These are phyloP conservation scores for Brachypterus glaber DNA, from an alignment of 2,888 invertebrate species.

Conservation along the genomic window DNA sequence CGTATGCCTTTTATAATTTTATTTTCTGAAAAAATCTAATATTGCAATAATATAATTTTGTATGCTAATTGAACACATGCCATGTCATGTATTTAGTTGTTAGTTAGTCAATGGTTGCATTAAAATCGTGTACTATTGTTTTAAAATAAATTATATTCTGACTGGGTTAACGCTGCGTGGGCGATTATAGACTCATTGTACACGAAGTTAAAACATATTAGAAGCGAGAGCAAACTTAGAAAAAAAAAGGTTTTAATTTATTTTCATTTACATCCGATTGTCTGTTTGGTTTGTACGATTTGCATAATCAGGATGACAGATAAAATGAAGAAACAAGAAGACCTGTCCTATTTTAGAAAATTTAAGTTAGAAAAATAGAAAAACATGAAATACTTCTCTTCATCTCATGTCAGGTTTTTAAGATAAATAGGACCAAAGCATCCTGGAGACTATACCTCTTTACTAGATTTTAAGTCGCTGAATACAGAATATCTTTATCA, in stretches of 20 bases:
- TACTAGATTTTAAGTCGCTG: no score
- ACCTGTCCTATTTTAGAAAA: no score
- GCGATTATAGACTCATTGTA: constrained; percentile 38
- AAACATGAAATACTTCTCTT: no score
- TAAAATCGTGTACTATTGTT: constrained; percentile 41
- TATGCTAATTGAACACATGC: constrained; percentile 41
- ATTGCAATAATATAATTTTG: constrained; percentile 35
- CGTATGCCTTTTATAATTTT: no score
- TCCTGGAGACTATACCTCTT: no score
- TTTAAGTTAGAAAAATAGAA: no score
- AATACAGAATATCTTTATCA: no score
- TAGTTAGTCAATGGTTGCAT: constrained; percentile 39
- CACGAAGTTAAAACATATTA: constrained; percentile 28
- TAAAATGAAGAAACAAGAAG: no score
- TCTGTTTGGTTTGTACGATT: constrained; percentile 1
- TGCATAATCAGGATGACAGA: constrained; percentile 1
- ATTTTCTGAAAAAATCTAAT: no score
- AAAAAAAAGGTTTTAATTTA: constrained; percentile 1
- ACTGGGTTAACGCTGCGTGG: constrained; percentile 30
- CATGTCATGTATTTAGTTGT: constrained; percentile 41
- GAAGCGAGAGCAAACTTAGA: constrained; percentile 11
- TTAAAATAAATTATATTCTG: constrained; percentile 40
- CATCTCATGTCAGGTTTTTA: no score
- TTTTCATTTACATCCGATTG: no score
- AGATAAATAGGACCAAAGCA: no score